phyloP scores from a whole-genome alignment of 2,888 invertebrate genomes.

The Pilophorus perplexus region DNA sequence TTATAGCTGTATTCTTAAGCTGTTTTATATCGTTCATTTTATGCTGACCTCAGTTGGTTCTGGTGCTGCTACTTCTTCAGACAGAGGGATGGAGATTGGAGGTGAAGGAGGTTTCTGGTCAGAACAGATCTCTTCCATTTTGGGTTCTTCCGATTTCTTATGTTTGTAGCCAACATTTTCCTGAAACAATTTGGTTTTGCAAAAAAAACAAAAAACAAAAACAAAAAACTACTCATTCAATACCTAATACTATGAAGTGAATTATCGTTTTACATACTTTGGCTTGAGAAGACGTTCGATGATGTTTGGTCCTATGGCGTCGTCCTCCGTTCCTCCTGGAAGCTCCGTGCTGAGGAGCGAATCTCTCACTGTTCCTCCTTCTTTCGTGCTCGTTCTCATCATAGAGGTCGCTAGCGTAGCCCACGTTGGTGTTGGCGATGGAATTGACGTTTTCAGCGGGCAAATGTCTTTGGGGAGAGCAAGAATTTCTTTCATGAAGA shows the following conservation, averaged over 20 bases:
- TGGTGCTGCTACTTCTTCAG: neutral
- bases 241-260: too few species aligned
- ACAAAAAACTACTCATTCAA: too few species aligned
- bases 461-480: constrained; percentile 41
- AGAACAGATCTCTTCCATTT: neutral
- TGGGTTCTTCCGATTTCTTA: neutral
- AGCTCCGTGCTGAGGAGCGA: constrained; percentile 58
- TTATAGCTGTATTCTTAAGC: too few species aligned
- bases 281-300: constrained; percentile 45
- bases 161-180: constrained; percentile 23
- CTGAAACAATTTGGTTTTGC: neutral
- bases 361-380: constrained; percentile 63
- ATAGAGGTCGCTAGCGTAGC: constrained; percentile 46
- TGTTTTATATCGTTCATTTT: too few species aligned
- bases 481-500: constrained; percentile 51
- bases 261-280: constrained; percentile 37
- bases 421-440: constrained; percentile 41
- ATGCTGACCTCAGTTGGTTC: too few species aligned
- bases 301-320: constrained; percentile 44
- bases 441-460: constrained; percentile 20
- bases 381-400: constrained; percentile 62
- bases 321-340: constrained; percentile 55
- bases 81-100: neutral
- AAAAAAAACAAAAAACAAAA: too few species aligned
- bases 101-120: constrained; percentile 12